Percentiles rank a stretch among this genome's conserved stretches.
These are phyloP conservation scores for Camponotus fellah DNA, from an alignment of 2,888 invertebrate genomes.

Conservation along the genomic window DNA sequence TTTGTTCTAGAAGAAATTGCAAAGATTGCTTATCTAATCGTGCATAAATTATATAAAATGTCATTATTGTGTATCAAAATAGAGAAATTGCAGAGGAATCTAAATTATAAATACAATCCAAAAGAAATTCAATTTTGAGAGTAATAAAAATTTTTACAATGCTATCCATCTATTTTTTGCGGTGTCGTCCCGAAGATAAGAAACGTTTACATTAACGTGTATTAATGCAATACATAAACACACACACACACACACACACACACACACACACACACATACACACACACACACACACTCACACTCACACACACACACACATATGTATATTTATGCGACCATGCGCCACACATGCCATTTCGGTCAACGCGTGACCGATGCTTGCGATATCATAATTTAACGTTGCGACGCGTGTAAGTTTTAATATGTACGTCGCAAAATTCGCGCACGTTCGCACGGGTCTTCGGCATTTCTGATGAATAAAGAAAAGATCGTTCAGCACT, in stretches of 20 bases:
- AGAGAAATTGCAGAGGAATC: not conserved
- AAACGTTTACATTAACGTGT: not conserved
- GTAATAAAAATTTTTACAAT: not conserved
- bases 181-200: not conserved
- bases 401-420: not conserved
- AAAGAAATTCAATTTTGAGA: not conserved
- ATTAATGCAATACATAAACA: not conserved
- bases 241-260: not conserved
- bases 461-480: not conserved
- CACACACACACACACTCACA: not conserved
- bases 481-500: not conserved
- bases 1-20: not conserved
- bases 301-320: not conserved
- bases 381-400: slow-evolving; percentile 17
- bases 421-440: slow-evolving; percentile 9
- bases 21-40: slow-evolving; percentile 37
- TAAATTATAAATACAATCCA: not conserved
- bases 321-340: not conserved
- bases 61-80: not conserved
- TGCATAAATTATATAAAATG: not conserved
- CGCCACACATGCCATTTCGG: not conserved
- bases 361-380: slow-evolving; percentile 26
- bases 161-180: not conserved
- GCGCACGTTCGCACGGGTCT: not conserved
- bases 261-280: too few relatives aligned